These are phyloP conservation scores for Lota lota DNA, from an alignment of 2,113 vertebrate species.

Conservation along the genomic window DNA sequence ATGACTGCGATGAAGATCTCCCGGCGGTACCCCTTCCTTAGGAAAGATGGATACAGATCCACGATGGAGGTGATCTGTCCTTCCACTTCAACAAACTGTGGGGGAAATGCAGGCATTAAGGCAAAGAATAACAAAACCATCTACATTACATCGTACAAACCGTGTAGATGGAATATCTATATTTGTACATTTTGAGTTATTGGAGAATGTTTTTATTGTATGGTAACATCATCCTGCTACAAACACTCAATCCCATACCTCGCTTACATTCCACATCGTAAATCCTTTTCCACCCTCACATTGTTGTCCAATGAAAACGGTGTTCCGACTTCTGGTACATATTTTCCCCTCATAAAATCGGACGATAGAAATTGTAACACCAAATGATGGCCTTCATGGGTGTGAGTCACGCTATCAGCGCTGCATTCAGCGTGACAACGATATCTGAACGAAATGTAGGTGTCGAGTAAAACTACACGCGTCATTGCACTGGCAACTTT, in stretches of 20 bases:
- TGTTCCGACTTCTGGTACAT: too few species aligned
- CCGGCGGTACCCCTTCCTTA: conserved; percentile 97
- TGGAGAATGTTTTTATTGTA: too few species aligned
- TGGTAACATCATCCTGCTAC: too few species aligned
- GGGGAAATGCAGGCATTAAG: conserved; percentile 42
- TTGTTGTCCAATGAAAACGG: too few species aligned
- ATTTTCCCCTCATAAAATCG: too few species aligned
- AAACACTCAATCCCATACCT: too few species aligned
- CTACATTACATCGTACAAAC: neutral
- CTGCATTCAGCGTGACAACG: conserved; percentile 28
- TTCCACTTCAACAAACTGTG: conserved; percentile 99
- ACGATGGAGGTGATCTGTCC: conserved; percentile 99
- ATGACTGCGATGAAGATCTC: conserved; percentile 97
- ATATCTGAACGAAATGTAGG: conserved; percentile 39
- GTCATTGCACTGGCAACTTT: conserved; percentile 22
- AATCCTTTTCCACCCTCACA: too few species aligned
- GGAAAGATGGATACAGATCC: conserved; percentile 95
- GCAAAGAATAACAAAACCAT: conserved; percentile 21
- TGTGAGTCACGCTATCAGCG: conserved; percentile 44
- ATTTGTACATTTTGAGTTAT: too few species aligned
- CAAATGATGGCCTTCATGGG: neutral
- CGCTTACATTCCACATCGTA: too few species aligned
- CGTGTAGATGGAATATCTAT: too few species aligned
- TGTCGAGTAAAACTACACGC: conserved; percentile 8
- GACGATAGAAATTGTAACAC: too few species aligned